phyloP scores from a whole-genome alignment of 2,888 invertebrate species.

The Cosmia trapezina region DNA sequence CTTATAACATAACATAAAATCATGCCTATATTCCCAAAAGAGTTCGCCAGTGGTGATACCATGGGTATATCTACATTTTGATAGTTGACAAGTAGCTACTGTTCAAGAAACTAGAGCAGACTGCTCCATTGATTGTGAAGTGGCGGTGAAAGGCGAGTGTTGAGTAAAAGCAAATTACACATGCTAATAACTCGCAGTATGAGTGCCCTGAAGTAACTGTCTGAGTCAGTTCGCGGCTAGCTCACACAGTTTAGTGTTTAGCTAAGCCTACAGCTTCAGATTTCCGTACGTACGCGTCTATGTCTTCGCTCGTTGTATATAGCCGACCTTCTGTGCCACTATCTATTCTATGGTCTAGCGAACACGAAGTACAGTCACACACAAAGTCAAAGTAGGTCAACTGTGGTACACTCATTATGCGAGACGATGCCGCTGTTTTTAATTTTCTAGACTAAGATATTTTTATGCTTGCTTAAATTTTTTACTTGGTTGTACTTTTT shows the following conservation, averaged over 20 bases:
- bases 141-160: neutral
- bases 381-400: constrained; percentile 59
- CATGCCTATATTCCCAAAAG: too few species aligned
- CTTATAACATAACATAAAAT: too few species aligned
- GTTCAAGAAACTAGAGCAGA: neutral
- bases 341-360: constrained; percentile 19
- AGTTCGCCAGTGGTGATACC: too few species aligned
- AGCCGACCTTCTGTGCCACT: constrained; percentile 8
- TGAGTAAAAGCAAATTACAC: neutral
- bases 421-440: constrained; percentile 47
- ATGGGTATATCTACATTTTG: too few species aligned
- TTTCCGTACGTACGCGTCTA: neutral
- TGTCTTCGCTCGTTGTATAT: neutral
- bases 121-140: neutral
- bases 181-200: neutral
- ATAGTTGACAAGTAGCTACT: neutral
- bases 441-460: constrained; percentile 57
- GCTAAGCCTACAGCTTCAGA: neutral
- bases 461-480: constrained; percentile 45
- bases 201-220: neutral
- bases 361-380: constrained; percentile 52
- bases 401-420: constrained; percentile 59
- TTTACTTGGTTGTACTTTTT: constrained; percentile 5
- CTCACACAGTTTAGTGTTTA: neutral
- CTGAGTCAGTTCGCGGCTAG: neutral